Percentiles rank a stretch among this genome's conserved stretches.
Evolutionary conservation across 2,797 vertebrate genomes (phyloP).

Genomic region (Setipinna tenuifilis): DNA sequence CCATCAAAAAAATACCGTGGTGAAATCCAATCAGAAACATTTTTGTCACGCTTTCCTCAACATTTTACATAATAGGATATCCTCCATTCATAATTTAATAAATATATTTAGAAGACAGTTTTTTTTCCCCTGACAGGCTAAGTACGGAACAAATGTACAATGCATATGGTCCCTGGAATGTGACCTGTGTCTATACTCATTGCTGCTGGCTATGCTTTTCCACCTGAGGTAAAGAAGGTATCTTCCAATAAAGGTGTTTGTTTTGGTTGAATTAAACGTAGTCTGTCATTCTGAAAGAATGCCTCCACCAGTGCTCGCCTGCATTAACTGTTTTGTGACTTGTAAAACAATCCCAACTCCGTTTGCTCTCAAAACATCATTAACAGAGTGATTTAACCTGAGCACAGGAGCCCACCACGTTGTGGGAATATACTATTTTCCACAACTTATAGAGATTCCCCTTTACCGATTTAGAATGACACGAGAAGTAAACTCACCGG

Average conservation of each 20-base stretch:
- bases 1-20: neutral
- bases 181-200: neutral
- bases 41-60: slow-evolving; percentile 8
- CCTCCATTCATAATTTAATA: slow-evolving; percentile 6
- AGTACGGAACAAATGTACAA: neutral
- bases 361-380: slow-evolving; percentile 8
- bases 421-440: slow-evolving; percentile 4
- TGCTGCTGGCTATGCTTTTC: neutral
- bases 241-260: neutral
- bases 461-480: slow-evolving; percentile 61
- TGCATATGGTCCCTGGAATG: neutral
- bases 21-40: slow-evolving; percentile 17
- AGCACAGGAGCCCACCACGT: neutral
- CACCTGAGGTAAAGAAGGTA: neutral
- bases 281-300: slow-evolving; percentile 8
- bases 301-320: neutral
- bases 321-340: slow-evolving; percentile 1
- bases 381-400: neutral
- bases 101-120: neutral
- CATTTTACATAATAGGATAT: slow-evolving; percentile 20
- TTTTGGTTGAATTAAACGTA: neutral
- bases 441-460: neutral
- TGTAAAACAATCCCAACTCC: slow-evolving; percentile 7
- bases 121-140: neutral
- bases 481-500: slow-evolving; percentile 59